These are phyloP conservation scores for Tetramorium alpestre DNA, from an alignment of 1,140 invertebrate species.

Conservation along the genomic window DNA sequence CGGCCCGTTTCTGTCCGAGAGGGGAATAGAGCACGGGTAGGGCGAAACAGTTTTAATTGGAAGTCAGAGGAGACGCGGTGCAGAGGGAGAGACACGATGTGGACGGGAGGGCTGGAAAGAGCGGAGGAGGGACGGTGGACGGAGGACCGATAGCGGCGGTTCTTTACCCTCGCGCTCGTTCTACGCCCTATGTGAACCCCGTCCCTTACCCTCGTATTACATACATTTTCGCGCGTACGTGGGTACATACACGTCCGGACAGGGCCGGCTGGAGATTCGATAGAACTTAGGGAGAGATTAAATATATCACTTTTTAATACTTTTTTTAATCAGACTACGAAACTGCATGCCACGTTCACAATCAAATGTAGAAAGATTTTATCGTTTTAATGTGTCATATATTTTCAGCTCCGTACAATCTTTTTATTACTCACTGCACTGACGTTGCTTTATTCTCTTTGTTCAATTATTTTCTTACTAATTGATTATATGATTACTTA, in stretches of 20 bases:
- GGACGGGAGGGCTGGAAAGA: not conserved
- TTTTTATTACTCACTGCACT: not conserved
- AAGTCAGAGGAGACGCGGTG: conserved; percentile 61
- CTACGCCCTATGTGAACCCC: conserved; percentile 36
- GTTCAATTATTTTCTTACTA: conserved; percentile 10
- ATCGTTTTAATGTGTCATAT: not conserved
- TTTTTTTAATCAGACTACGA: not conserved
- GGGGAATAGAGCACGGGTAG: conserved; percentile 47
- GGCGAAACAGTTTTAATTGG: conserved; percentile 80
- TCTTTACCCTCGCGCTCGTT: conserved; percentile 68
- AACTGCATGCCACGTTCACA: not conserved
- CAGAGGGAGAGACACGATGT: conserved; percentile 11
- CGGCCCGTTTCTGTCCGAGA: not conserved
- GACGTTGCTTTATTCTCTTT: not conserved
- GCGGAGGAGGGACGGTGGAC: not conserved
- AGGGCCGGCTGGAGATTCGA: not conserved
- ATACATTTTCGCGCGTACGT: conserved; percentile 65
- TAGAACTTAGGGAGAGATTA: not conserved
- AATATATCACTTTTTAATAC: not conserved
- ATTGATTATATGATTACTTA: not conserved
- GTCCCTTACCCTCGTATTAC: conserved; percentile 52
- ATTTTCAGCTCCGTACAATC: too few species aligned
- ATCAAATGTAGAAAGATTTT: not conserved
- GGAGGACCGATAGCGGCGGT: conserved; percentile 55
- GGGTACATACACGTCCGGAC: conserved; percentile 14